Evolutionary conservation across 2,113 vertebrate genomes (phyloP).

Genomic region (Epinephelus lanceolatus): DNA sequence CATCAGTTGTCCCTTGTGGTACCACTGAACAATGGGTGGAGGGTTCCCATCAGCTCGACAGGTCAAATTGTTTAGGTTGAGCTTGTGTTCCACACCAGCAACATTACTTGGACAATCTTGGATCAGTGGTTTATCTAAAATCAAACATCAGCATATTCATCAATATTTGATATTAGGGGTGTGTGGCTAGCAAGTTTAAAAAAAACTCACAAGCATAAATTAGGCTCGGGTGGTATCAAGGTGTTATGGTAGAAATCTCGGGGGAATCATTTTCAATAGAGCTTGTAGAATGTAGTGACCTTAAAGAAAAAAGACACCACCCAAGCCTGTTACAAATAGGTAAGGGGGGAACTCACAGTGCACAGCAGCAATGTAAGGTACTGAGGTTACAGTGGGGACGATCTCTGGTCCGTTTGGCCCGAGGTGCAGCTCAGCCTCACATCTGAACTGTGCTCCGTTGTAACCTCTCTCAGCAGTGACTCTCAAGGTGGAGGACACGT

Average conservation of each 20-base stretch:
- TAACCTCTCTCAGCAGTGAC: conserved; percentile 29
- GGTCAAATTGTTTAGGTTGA: conserved; percentile 10
- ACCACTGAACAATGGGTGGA: conserved; percentile 58
- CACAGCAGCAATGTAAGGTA: conserved; percentile 35
- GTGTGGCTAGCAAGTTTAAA: not conserved
- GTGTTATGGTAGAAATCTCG: no score
- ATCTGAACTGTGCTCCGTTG: conserved; percentile 56
- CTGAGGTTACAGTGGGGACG: conserved; percentile 24
- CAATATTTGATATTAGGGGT: not conserved
- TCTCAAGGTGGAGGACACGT: not conserved
- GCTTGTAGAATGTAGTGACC: no score
- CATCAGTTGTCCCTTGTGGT: not conserved
- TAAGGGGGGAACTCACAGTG: conserved; percentile 62
- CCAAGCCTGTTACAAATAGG: not conserved
- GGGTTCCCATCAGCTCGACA: conserved; percentile 65
- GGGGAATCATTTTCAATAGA: no score
- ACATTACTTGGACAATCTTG: not conserved
- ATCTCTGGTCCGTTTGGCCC: conserved; percentile 35
- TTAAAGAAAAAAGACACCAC: no score
- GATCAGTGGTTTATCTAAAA: conserved; percentile 59
- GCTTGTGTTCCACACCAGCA: conserved; percentile 1
- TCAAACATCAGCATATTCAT: not conserved
- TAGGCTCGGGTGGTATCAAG: no score
- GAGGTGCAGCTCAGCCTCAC: conserved; percentile 65
- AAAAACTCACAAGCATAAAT: not conserved